Conservation (phyloP, 2,113 vertebrate genomes). For the Otis tarda region DNA sequence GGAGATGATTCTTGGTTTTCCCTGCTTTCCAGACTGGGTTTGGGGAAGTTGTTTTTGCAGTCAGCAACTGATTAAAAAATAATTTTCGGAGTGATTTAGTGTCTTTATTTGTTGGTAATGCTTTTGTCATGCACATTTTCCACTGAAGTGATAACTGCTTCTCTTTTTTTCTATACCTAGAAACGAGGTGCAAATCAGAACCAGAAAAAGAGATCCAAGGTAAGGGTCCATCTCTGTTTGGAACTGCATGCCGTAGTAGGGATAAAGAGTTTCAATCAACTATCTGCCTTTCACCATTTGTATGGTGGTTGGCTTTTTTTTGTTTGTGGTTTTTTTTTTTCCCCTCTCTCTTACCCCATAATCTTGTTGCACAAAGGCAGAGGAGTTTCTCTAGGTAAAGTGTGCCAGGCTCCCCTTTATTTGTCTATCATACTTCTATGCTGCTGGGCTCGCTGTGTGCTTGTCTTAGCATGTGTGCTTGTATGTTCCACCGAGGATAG, state of each 20-base stretch:
- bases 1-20: background rate
- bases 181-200: constrained; percentile 77
- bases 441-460: background rate
- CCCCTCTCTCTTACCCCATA: background rate
- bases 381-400: background rate
- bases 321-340: background rate
- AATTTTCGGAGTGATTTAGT: background rate
- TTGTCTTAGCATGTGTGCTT: background rate
- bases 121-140: background rate
- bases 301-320: background rate
- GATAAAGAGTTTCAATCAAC: background rate
- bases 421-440: background rate
- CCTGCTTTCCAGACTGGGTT: background rate
- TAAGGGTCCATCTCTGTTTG: constrained; percentile 33
- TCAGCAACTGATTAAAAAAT: background rate
- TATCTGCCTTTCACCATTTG: background rate
- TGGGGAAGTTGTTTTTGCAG: background rate
- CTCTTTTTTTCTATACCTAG: constrained; percentile 61
- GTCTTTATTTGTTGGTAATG: background rate
- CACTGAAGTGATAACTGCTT: background rate
- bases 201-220: constrained; percentile 83
- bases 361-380: background rate
- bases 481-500: background rate
- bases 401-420: background rate
- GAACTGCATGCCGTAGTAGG: background rate